phyloP scores from a whole-genome alignment of 2,888 invertebrate genomes.

The Listrodromus nycthemerus region DNA sequence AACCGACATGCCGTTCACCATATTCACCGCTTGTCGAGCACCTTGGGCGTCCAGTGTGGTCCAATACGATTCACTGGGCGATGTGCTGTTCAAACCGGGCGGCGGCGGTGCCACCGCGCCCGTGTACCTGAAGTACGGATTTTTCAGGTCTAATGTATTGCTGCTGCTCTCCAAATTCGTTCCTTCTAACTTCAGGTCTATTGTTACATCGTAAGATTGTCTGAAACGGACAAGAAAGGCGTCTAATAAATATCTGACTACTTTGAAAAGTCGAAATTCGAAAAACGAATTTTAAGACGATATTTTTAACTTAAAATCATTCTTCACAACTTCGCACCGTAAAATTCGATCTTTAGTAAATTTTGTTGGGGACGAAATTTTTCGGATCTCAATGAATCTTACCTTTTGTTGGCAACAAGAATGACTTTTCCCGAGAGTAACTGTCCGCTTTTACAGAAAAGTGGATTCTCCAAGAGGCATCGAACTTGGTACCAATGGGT shows the following conservation, averaged over 20 bases:
- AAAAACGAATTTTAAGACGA: too few species aligned
- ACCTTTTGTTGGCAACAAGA: conserved; percentile 96
- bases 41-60: conserved; percentile 92
- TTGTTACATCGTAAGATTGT: conserved; percentile 99
- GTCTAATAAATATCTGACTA: not conserved
- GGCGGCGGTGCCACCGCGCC: conserved; percentile 97
- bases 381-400: conserved; percentile 63
- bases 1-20: conserved; percentile 91
- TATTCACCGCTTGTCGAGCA: conserved; percentile 88
- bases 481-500: conserved; percentile 99
- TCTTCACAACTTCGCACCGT: too few species aligned
- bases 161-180: conserved; percentile 92
- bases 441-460: conserved; percentile 98
- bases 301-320: too few species aligned
- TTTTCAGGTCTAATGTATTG: conserved; percentile 98
- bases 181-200: conserved; percentile 96
- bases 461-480: conserved; percentile 96
- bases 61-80: conserved; percentile 98
- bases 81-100: conserved; percentile 95
- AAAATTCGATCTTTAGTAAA: too few species aligned
- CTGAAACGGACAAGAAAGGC: conserved; percentile 82
- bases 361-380: not conserved
- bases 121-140: conserved; percentile 98
- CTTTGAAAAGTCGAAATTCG: not conserved
- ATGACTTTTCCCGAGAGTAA: conserved; percentile 94